Evolutionary conservation across 2,113 vertebrate genomes (phyloP).

Genomic region (Podilymbus podiceps): DNA sequence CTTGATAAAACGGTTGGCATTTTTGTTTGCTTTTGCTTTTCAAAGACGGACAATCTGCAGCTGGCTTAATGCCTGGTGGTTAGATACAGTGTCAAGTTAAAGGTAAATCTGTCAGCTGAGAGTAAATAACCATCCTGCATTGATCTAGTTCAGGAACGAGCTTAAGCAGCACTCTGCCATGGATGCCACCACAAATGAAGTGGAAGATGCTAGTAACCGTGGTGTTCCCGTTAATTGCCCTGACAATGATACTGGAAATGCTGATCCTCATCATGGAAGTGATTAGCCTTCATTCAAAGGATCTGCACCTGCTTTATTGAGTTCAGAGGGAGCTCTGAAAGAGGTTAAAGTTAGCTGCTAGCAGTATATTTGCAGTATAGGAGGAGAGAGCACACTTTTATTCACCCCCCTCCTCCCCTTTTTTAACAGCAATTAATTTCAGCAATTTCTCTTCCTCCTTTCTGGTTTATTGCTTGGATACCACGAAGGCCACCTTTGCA

Average conservation of each 20-base stretch:
- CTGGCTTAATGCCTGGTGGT: background rate
- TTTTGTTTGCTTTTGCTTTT: background rate
- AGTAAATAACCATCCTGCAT: background rate
- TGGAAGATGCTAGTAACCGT: background rate
- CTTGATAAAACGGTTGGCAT: background rate
- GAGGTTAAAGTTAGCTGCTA: background rate
- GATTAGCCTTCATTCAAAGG: background rate
- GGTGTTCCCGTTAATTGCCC: background rate
- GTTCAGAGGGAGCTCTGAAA: background rate
- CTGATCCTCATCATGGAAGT: background rate
- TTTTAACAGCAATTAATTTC: conserved; percentile 3
- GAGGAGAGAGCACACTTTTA: background rate
- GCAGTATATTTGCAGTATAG: background rate
- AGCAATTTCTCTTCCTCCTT: background rate
- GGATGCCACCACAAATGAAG: background rate
- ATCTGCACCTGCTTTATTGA: background rate
- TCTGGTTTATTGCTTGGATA: background rate
- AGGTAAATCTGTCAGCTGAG: background rate
- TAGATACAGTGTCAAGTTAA: background rate
- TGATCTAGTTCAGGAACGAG: background rate
- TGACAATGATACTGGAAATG: background rate
- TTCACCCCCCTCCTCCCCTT: accelerated
- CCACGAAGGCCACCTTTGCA: background rate
- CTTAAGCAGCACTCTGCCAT: background rate
- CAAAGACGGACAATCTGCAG: background rate